phyloP scores from a whole-genome alignment of 2,888 invertebrate species.

The Flabesymbios commensalis region DNA sequence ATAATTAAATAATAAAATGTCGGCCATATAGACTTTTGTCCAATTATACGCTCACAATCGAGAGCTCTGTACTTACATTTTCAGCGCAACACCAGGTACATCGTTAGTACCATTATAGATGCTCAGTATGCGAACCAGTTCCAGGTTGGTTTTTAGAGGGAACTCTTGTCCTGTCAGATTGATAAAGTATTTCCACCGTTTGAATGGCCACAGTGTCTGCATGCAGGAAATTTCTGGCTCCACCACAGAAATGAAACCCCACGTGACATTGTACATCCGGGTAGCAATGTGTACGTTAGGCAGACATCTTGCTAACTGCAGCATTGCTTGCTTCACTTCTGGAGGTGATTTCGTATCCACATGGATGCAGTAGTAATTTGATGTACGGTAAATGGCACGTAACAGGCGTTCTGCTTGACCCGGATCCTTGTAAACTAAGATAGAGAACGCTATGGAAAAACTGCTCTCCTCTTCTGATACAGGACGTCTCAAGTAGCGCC shows the following conservation, averaged over 20 bases:
- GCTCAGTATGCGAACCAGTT: constrained; percentile 31
- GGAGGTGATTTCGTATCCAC: constrained; percentile 46
- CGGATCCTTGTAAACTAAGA: constrained; percentile 41
- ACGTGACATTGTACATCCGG: constrained; percentile 36
- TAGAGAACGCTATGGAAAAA: constrained; percentile 48
- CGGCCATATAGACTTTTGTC: too few relatives aligned
- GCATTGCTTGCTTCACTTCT: constrained; percentile 33
- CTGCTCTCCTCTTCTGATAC: constrained; percentile 33
- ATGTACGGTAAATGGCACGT: constrained; percentile 49
- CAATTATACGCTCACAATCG: too few relatives aligned
- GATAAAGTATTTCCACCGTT: constrained; percentile 33
- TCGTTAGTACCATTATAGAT: constrained; percentile 35
- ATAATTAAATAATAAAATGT: too few relatives aligned
- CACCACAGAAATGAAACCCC: constrained; percentile 30
- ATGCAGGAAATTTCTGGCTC: constrained; percentile 33
- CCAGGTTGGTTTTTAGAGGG: constrained; percentile 32
- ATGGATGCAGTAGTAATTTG: constrained; percentile 57
- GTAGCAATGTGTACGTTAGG: constrained; percentile 45
- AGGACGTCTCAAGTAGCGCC: constrained; percentile 9
- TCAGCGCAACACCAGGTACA: constrained; percentile 26
- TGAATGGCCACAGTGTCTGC: constrained; percentile 16
- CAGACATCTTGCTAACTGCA: constrained; percentile 39
- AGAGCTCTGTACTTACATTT: too few relatives aligned
- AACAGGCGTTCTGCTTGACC: constrained; percentile 49
- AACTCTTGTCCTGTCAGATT: constrained; percentile 35